Evolutionary conservation across 2,888 invertebrate genomes (phyloP), one percentile per base, ranked within the genome.

Genomic region (Orthosia gothica): DNA sequence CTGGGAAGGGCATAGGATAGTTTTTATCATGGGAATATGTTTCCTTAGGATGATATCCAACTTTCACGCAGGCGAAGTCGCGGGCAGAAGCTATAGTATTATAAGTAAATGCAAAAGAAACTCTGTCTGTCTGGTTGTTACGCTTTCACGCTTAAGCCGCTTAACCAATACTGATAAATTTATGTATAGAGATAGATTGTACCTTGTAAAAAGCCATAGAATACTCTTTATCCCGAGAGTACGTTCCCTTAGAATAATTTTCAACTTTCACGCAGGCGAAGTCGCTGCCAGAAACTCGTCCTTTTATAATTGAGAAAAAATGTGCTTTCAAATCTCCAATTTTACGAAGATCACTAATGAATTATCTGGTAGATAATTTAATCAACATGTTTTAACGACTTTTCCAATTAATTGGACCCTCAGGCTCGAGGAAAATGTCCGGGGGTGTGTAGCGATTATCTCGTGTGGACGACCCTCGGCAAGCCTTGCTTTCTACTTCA

Each of bases 361-460:
- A 85, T 66, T 83, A 57, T 54, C 52, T 57, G 50, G 89, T 88
- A 88, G 49, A 47, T 62, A 62, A 90, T 89, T 88, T 87, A 86
- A 89, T 89, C 87, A 81, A 78, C 84, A 73, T 80, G 81, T 88
- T 89, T 89, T 89, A 91, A 89, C 88, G 89, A 89, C 83, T 84
- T 78, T 72, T 70, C 85, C 81, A 82, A 88, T 89, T 88, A 89
- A 88, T 85, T 85, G 76, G 81, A 79, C 85, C 89, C 88, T 89
- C 45, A 47, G 70, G 63, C 80, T 71, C 67, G 82, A 84, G 85
- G 85, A 87, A 89, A 91, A 86, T 74, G 88, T 87, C 87, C 86
- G 84, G 83, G 87, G 86, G 86, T 84, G 82, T 84, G 85, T 83
- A 84, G 83, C 75, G 86, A 90, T 91, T 87, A 92, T 89, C 86